Conservation (phyloP, 2,797 vertebrate genomes). For the Falco biarmicus region DNA sequence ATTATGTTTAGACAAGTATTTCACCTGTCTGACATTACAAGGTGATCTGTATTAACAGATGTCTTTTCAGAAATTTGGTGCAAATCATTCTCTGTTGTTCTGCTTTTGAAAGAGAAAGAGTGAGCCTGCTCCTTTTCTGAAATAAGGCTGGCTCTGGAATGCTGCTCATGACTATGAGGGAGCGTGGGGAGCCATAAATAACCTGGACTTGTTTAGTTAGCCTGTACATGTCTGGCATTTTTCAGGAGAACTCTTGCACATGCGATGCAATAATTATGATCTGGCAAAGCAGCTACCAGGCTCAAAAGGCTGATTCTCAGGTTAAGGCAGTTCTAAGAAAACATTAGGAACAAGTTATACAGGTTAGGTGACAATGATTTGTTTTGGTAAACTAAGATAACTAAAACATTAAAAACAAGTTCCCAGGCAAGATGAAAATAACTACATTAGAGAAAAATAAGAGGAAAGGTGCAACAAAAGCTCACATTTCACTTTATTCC, state of each 20-base stretch:
- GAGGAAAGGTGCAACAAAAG: neutral
- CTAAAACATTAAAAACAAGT: neutral
- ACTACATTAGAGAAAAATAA: neutral
- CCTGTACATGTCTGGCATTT: neutral
- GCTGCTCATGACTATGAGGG: neutral
- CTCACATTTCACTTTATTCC: neutral
- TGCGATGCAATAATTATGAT: neutral
- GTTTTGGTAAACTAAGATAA: neutral
- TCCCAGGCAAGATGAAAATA: neutral
- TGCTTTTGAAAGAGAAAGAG: neutral
- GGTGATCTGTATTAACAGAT: neutral
- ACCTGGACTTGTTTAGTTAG: neutral
- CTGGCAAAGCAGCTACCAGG: neutral
- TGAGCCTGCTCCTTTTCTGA: neutral
- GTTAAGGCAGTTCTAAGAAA: neutral
- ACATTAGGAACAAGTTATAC: rapidly evolving
- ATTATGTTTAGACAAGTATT: neutral
- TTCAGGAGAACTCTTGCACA: neutral
- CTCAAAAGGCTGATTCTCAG: neutral
- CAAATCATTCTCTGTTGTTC: neutral
- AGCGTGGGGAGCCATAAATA: neutral
- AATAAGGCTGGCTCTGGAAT: neutral
- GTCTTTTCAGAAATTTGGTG: neutral
- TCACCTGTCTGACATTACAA: neutral
- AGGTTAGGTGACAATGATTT: neutral